Evolutionary conservation across 2,888 invertebrate genomes (phyloP), one percentile per base, ranked within the genome.

Genomic region (Sphinx pinastri): DNA sequence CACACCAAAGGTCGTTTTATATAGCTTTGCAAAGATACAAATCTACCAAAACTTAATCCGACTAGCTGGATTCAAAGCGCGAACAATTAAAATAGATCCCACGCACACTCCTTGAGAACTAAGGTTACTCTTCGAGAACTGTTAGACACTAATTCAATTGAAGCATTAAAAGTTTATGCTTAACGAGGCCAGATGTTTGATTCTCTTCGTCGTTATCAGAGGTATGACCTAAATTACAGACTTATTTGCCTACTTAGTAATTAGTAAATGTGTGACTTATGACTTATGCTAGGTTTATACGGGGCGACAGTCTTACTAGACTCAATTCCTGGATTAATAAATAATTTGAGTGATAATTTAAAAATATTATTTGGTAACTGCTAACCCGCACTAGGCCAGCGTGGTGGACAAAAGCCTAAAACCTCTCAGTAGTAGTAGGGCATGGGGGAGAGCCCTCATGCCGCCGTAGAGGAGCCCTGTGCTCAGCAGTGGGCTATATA

Each of bases 41-140:
- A 60, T 16, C 47, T 63, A 47, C 12, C 19, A 47, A 19, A 63
- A 12, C 13, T 13, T 12, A 60, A 63, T 13, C 47, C 13, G 52
- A 38, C 19, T 63, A 63, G 52, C 54, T 72, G 76, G 79, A 79
- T 81, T 79, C 79, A 78, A 80, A 77, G 71, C 76, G 73, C 74
- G 74, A 79, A 86, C 84, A 84, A 86, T 85, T 75, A 76, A 74
- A 69, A 69, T 68, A 67, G 74, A 70, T 85, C 86, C 85, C 86
- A 86, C 85, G 85, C 83, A 71, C 66, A 70, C 71, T 69, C 47
- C 68, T 68, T 73, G 63, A 63, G 49, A 63, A 63, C 47, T 63
- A 47, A 63, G 63, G 19, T 63, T 25, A 13, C 47, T 47, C 49
- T 63, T 63, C 31, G 7, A 49, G 47, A 49, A 19, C 47, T 16